Evolutionary conservation across 2,888 invertebrate genomes (phyloP).

Genomic region (Eueremaeus valkanovi): DNA sequence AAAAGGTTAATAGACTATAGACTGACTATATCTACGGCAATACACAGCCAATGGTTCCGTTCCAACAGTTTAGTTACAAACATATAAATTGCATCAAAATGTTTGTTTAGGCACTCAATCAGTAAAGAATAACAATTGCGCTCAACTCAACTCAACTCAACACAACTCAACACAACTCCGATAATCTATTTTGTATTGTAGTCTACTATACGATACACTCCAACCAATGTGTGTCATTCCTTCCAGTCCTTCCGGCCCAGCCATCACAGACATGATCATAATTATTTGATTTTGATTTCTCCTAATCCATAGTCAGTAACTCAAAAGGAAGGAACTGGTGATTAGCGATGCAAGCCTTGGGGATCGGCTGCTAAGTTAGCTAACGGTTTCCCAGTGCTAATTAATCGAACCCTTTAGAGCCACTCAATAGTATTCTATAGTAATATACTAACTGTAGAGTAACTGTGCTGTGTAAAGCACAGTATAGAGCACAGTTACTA

Average conservation of each 20-base stretch:
- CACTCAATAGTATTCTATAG: background rate
- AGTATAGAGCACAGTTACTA: background rate
- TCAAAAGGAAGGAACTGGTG: background rate
- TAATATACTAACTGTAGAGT: no score
- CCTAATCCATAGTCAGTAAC: background rate
- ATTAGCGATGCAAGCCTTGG: slow-evolving; percentile 21
- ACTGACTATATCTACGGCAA: no score
- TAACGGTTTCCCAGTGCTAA: slow-evolving; percentile 24
- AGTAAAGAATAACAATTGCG: background rate
- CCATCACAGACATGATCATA: slow-evolving; percentile 6
- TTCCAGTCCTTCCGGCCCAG: background rate
- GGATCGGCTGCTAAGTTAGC: slow-evolving; percentile 8
- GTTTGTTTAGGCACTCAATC: background rate
- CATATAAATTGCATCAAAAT: background rate
- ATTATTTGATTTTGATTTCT: background rate
- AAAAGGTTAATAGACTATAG: slow-evolving; percentile 4
- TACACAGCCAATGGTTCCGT: background rate
- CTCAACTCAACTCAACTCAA: background rate
- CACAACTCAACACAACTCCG: no score
- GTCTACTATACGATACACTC: background rate
- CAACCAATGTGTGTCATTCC: background rate
- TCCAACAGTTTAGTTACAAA: background rate
- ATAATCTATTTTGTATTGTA: no score
- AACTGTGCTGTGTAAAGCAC: background rate
- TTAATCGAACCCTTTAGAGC: slow-evolving; percentile 32